Conservation (phyloP, 2,888 invertebrate species). For the Alloplasta piceator region DNA sequence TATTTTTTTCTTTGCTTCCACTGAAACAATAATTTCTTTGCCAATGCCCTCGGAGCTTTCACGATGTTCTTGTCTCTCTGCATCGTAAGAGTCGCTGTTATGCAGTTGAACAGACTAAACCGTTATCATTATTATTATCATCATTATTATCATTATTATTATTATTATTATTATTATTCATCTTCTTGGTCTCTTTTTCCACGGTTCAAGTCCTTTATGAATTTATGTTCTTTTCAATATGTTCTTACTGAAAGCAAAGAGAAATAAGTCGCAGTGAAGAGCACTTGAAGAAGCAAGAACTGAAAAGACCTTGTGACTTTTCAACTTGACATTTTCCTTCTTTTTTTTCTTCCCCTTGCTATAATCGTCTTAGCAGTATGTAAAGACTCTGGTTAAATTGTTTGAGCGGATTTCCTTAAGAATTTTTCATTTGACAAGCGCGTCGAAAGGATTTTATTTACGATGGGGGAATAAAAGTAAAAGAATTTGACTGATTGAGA, state of each 20-base stretch:
- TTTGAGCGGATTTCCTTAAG: constrained; percentile 62
- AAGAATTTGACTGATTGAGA: constrained; percentile 8
- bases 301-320: constrained; percentile 72
- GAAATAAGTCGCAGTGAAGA: constrained; percentile 8
- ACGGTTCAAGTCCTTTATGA: constrained; percentile 50
- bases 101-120: not conserved
- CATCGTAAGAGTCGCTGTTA: constrained; percentile 44
- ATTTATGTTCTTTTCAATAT: constrained; percentile 76
- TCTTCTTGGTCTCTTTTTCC: constrained; percentile 17
- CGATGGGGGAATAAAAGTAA: constrained; percentile 16
- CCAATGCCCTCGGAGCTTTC: constrained; percentile 38
- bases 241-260: constrained; percentile 61
- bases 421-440: constrained; percentile 29
- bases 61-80: constrained; percentile 48
- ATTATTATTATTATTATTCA: constrained; percentile 38
- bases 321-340: constrained; percentile 76
- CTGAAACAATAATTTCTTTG: constrained; percentile 33
- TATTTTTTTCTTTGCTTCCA: constrained; percentile 21
- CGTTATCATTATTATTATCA: too few species aligned
- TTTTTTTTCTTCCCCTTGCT: constrained; percentile 67
- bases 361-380: constrained; percentile 77
- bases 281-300: constrained; percentile 16
- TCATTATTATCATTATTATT: constrained; percentile 36
- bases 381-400: constrained; percentile 51
- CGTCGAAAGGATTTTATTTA: not conserved